Conservation (phyloP, 2,797 vertebrate genomes). For the Aselliscus stoliczkanus region DNA sequence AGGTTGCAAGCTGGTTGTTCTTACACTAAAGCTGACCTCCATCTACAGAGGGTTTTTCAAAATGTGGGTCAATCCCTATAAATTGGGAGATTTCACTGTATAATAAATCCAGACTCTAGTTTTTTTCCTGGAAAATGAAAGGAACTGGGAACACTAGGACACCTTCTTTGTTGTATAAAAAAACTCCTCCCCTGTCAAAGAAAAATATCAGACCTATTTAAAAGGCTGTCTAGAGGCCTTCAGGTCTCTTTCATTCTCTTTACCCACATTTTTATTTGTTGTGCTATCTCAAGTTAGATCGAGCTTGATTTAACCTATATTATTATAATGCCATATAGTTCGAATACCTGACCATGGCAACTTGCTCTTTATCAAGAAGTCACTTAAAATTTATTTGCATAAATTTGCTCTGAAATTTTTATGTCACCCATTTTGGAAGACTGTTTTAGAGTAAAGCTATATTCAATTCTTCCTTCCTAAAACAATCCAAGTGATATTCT, state of each 20-base stretch:
- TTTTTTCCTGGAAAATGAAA: neutral
- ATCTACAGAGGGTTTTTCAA: neutral
- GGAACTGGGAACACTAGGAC: too few relatives aligned
- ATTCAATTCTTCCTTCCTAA: constrained; percentile 33
- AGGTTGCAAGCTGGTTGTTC: neutral
- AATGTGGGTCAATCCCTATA: neutral
- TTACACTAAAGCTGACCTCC: neutral
- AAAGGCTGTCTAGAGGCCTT: neutral
- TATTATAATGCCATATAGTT: neutral
- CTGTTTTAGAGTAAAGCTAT: neutral
- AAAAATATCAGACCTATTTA: neutral
- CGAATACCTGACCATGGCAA: neutral
- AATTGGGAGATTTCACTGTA: neutral
- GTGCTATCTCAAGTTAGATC: neutral
- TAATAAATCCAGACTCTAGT: neutral
- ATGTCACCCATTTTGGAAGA: neutral
- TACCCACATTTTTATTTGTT: neutral
- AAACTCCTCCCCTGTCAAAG: neutral
- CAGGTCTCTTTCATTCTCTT: neutral
- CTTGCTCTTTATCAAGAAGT: neutral
- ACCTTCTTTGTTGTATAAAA: neutral
- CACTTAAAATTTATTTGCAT: neutral
- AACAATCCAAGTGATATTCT: neutral
- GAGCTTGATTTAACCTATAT: neutral
- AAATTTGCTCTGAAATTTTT: neutral